These are phyloP conservation scores for Actinia equina DNA, from an alignment of 64 coral and sea anemone genomes.

Conservation along the genomic window DNA sequence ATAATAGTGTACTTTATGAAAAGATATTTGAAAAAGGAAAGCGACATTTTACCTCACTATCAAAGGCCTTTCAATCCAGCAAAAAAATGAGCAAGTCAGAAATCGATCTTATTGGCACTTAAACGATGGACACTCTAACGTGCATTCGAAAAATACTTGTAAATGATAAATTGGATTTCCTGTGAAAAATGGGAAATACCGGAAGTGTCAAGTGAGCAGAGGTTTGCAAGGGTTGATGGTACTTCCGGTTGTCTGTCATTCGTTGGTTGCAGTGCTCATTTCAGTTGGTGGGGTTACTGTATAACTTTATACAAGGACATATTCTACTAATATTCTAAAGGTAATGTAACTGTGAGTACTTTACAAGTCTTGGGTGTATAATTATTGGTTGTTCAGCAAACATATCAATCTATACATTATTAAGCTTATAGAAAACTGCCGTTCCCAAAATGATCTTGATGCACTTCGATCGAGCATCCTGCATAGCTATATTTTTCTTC, in stretches of 20 bases:
- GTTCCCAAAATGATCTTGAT: too few relatives aligned
- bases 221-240: neutral
- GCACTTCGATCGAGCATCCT: too few relatives aligned
- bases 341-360: neutral
- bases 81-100: too few relatives aligned
- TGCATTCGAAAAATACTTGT: neutral
- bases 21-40: too few relatives aligned
- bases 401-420: neutral
- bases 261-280: neutral
- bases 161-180: neutral
- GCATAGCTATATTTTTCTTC: too few relatives aligned
- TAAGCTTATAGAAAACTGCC: neutral
- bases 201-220: neutral
- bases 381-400: neutral
- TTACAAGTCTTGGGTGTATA: neutral
- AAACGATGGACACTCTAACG: too few relatives aligned
- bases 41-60: too few relatives aligned
- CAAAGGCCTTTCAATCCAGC: too few relatives aligned
- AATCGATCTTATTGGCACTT: too few relatives aligned
- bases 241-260: constrained; percentile 1
- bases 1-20: too few relatives aligned
- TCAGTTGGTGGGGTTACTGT: neutral
- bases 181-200: neutral
- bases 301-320: neutral
- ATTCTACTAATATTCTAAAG: neutral